Base-by-base conservation (phyloP, 2,888 invertebrate species). In the Protophormia terraenovae region DNA sequence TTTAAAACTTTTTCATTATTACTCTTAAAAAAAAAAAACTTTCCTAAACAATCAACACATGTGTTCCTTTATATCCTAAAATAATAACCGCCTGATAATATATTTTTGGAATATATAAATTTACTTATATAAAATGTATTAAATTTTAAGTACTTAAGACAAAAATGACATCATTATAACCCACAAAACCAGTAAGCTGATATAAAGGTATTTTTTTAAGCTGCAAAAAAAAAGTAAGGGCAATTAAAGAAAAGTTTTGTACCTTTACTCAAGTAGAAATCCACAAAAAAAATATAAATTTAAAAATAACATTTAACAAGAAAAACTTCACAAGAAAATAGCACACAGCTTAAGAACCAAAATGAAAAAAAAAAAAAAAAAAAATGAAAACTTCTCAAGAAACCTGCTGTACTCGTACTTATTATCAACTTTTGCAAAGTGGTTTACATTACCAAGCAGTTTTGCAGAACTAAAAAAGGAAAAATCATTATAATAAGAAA, bases 221-320 rank as follows among this genome's bases (percentile, higher is more conserved):
- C 1, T 2, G 24, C 19, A 16, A 45, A 16, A 19, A 47, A 47
- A 19, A 8, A 22, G 12, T 53, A 45, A 47, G 29, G 60, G 32
- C 45, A 73, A 75, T 75, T 75, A 75, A 50, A 62, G 45, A 58
- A 22, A n/a, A 3, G 0, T 45, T 73, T 29, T 12, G 1, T n/a
- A 72, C 45, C 19, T 60, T 72, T 47, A 6, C 14, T 50, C 35
- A 50, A 64, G 32, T 27, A 16, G 1, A 62, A 62, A 62, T 7
- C 5, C 3, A 22, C 22, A 45, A 35, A 29, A 45, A 27, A 14
- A 27, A 41, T 19, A 38, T 2, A 50, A n/a, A 38, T 22, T 32
- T 45, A 32, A 47, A 62, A 73, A 47, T 32, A 45, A 27, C 8
- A 41, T 8, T 0, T 22, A 6, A 3, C 32, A 45, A 4, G 7